phyloP scores from a whole-genome alignment of 1,140 invertebrate species.

The Lepidurus couesii region DNA sequence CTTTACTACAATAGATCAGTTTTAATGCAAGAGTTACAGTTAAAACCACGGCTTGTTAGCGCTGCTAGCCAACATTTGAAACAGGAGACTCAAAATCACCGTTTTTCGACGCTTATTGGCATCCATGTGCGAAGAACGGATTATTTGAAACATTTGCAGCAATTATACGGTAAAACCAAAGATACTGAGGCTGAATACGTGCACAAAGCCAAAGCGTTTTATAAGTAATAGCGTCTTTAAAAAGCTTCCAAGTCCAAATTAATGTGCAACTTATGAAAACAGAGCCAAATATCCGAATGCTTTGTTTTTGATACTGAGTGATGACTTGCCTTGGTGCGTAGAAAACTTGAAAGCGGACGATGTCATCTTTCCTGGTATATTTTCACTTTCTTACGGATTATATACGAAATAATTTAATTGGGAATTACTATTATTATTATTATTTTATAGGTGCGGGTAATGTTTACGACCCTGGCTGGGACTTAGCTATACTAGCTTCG shows the following conservation, averaged over 20 bases:
- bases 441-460: not conserved
- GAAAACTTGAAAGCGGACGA: not conserved
- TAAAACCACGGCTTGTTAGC: not conserved
- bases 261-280: not conserved
- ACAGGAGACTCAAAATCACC: not conserved
- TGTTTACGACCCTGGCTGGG: not conserved
- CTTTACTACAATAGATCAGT: not conserved
- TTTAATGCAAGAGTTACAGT: not conserved
- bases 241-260: not conserved
- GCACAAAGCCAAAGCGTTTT: not conserved
- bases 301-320: not conserved
- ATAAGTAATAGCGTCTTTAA: not conserved
- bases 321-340: not conserved
- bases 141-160: not conserved
- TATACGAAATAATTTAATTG: too few relatives aligned
- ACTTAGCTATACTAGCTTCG: not conserved
- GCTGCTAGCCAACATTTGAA: not conserved
- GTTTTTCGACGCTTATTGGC: not conserved
- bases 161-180: not conserved
- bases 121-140: constrained; percentile 1
- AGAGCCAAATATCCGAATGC: not conserved
- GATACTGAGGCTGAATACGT: not conserved
- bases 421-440: not conserved
- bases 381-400: too few relatives aligned
- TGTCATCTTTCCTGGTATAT: constrained; percentile 2